phyloP scores from a whole-genome alignment of 2,113 vertebrate genomes.

The Istiophorus platypterus region DNA sequence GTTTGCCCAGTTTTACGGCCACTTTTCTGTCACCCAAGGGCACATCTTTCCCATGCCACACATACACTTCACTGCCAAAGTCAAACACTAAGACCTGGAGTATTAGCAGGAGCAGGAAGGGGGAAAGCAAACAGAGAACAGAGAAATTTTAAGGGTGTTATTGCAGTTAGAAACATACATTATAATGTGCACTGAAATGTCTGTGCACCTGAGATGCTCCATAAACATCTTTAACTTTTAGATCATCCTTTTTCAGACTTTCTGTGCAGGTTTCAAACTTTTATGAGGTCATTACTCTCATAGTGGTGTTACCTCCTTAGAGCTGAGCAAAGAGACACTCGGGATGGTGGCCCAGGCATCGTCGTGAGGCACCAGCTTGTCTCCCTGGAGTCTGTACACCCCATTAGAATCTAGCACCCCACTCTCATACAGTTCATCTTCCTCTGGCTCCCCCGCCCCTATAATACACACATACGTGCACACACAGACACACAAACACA shows the following conservation, averaged over 20 bases:
- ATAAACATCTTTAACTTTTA: background rate
- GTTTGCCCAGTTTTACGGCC: conserved; percentile 85
- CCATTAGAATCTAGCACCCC: conserved; percentile 84
- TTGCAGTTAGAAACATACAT: background rate
- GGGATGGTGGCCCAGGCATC: conserved; percentile 86
- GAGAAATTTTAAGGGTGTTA: background rate
- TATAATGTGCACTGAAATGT: background rate
- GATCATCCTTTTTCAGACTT: background rate
- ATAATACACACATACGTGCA: conserved; percentile 25
- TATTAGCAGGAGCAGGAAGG: background rate
- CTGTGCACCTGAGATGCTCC: background rate
- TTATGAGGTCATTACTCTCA: background rate
- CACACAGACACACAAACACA: too few species aligned
- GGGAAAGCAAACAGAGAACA: background rate
- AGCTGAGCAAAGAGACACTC: conserved; percentile 83
- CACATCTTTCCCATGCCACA: conserved; percentile 88
- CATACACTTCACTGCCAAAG: conserved; percentile 87
- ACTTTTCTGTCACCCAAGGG: conserved; percentile 85
- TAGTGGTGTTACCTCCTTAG: conserved; percentile 81
- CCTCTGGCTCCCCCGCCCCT: conserved; percentile 86
- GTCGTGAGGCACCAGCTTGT: conserved; percentile 84
- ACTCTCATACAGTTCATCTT: conserved; percentile 87
- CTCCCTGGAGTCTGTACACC: conserved; percentile 84
- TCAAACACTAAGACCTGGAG: conserved; percentile 87
- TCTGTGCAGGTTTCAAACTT: background rate